Evolutionary conservation across 1,140 invertebrate genomes (phyloP), one percentile per base, ranked within the genome.

Genomic region (Drosophila truncata): DNA sequence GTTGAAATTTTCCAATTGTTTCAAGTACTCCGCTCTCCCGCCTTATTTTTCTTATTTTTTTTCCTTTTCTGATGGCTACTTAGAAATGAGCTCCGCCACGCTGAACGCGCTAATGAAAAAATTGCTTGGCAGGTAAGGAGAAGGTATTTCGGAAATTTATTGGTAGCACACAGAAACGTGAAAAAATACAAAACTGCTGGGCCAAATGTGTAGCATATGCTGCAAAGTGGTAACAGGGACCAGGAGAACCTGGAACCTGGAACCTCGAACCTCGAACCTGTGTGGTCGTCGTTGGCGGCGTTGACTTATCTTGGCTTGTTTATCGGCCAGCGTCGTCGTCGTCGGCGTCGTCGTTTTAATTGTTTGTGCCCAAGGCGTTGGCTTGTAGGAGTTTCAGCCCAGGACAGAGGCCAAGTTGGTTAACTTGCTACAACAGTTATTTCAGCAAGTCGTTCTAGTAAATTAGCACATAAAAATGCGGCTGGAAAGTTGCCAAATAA

Each of bases 1-100:
- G 84, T 88, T 87, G 84, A 87, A 87, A 87, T 83, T 88, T 69
- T 66, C 76, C 84, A 82, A 87, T 87, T 88, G 76, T 69, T 76
- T 62, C 23, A 25, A 46, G 67, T 44, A 27, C 39, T 54, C 33
- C 31, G 18, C 25, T 35, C 46, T 20, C 35, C 13, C 77, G 63
- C 59, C 63, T 23, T 23, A 16, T 29, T 29, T 29, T 29, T 8
- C 16, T 11, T 14, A 20, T 55, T 37, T 37, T 55, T 60, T 74
- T 55, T 65, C 46, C 59, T 41, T 41, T 37, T 14, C 25, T 49
- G 47, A 52, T 37, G 49, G 54, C 59, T 60, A 73, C 60, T 61
- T 64, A 47, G 41, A 75, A 44, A 44, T 25, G 44, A 47, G 35
- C 61, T 65, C 41, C 50, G 47, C 71, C 71, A 71, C 64, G 63